Percentiles rank a stretch among this genome's conserved stretches.
Conservation (phyloP, 1,140 invertebrate genomes). For the Diploscapter pachys region DNA sequence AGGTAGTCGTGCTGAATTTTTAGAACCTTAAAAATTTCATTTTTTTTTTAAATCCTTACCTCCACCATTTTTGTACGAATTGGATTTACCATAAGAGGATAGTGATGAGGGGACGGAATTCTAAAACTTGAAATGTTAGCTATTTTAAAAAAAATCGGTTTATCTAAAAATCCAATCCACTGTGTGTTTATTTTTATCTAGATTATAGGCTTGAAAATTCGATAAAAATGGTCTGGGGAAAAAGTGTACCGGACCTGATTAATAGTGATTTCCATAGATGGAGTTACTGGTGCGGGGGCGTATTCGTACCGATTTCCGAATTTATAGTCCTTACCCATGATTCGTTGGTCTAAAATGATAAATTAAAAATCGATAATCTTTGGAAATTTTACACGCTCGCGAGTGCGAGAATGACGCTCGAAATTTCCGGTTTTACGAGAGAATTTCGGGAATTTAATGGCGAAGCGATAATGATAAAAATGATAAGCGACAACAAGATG, state of each 20-base stretch:
- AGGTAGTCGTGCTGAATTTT: background rate
- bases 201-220: background rate
- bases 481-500: too few species aligned
- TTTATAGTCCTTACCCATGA: conserved; percentile 34
- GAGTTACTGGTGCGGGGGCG: conserved; percentile 35
- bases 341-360: too few species aligned
- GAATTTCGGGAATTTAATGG: too few species aligned
- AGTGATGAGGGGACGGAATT: background rate
- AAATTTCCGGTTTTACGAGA: too few species aligned
- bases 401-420: too few species aligned
- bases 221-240: background rate
- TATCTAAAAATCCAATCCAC: too few species aligned
- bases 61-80: background rate
- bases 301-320: conserved; percentile 41
- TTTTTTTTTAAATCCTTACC: background rate
- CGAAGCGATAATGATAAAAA: too few species aligned
- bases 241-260: conserved; percentile 38
- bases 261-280: conserved; percentile 45
- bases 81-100: background rate
- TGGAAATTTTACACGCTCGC: too few species aligned
- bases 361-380: too few species aligned
- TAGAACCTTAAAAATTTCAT: background rate
- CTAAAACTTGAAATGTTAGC: too few species aligned
- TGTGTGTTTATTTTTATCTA: too few species aligned
- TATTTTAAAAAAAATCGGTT: too few species aligned